Conservation (phyloP, 2,797 vertebrate species). For the Dermochelys coriacea region DNA sequence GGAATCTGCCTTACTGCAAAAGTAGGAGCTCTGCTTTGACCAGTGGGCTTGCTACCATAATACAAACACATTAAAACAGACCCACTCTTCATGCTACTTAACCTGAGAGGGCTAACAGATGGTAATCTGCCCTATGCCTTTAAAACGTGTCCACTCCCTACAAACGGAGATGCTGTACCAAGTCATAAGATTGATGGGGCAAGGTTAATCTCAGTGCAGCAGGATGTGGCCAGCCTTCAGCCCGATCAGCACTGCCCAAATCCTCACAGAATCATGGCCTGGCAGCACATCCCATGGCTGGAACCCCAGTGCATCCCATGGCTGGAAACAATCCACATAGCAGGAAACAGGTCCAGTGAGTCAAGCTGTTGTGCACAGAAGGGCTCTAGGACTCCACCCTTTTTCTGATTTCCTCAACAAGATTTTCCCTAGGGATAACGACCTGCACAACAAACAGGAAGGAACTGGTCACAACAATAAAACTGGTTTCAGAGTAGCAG, state of each 20-base stretch:
- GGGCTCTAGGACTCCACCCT: slow-evolving; percentile 66
- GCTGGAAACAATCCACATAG: background rate
- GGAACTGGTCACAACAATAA: background rate
- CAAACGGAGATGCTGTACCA: fast-evolving
- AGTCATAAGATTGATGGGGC: background rate
- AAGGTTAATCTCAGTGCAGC: background rate
- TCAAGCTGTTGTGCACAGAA: background rate
- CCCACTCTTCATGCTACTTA: background rate
- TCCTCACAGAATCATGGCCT: fast-evolving
- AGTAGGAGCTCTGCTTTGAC: background rate
- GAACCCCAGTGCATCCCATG: background rate
- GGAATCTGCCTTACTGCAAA: fast-evolving
- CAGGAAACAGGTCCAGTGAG: background rate
- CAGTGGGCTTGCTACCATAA: background rate
- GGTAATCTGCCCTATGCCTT: fast-evolving
- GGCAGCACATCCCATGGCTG: too few species aligned
- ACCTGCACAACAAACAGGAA: slow-evolving; percentile 80
- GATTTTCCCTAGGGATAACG: slow-evolving; percentile 84
- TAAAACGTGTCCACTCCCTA: fast-evolving
- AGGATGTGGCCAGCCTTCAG: fast-evolving
- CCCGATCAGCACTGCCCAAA: fast-evolving
- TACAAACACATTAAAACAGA: background rate
- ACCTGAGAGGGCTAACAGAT: background rate
- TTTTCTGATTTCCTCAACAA: slow-evolving; percentile 88
- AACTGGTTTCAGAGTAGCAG: too few species aligned